These are phyloP conservation scores for Sitodiplosis mosellana DNA, from an alignment of 1,140 invertebrate genomes.

Conservation along the genomic window DNA sequence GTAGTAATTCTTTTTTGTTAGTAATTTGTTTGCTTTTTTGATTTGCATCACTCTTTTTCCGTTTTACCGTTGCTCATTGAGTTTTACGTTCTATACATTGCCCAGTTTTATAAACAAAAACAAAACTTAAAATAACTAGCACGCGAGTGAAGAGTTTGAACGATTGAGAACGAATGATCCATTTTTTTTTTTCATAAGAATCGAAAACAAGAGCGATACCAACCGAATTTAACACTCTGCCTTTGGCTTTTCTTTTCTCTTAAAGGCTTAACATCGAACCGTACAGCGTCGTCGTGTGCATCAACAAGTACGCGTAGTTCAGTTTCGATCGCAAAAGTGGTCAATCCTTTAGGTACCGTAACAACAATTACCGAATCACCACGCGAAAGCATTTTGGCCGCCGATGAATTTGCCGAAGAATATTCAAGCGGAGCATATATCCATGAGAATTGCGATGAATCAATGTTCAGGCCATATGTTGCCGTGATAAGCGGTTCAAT, in stretches of 20 bases:
- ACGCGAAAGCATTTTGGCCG: constrained; percentile 31
- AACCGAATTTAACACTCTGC: constrained; percentile 8
- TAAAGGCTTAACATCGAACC: constrained; percentile 7
- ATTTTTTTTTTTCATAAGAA: too few relatives aligned
- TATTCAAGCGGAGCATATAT: constrained; percentile 27
- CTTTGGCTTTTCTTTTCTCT: constrained; percentile 23
- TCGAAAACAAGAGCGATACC: neutral
- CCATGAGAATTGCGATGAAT: constrained; percentile 40
- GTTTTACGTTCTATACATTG: too few relatives aligned
- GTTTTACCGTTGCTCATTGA: too few relatives aligned
- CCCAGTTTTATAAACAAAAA: too few relatives aligned
- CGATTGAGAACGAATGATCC: too few relatives aligned
- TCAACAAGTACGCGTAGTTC: neutral
- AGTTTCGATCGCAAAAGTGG: constrained; percentile 27
- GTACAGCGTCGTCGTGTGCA: neutral
- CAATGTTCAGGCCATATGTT: constrained; percentile 37
- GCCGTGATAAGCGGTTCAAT: constrained; percentile 11
- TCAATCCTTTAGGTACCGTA: constrained; percentile 52
- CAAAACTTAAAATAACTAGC: too few relatives aligned
- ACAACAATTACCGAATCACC: constrained; percentile 26
- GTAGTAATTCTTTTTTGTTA: too few relatives aligned
- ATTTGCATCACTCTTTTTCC: too few relatives aligned
- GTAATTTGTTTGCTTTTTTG: too few relatives aligned
- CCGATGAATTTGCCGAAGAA: constrained; percentile 25
- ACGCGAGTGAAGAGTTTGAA: too few relatives aligned